A percentile compares a stretch with the other conserved stretches of the same genome.
These are phyloP conservation scores for Spodoptera exigua DNA, from an alignment of 2,888 invertebrate species.

Conservation along the genomic window DNA sequence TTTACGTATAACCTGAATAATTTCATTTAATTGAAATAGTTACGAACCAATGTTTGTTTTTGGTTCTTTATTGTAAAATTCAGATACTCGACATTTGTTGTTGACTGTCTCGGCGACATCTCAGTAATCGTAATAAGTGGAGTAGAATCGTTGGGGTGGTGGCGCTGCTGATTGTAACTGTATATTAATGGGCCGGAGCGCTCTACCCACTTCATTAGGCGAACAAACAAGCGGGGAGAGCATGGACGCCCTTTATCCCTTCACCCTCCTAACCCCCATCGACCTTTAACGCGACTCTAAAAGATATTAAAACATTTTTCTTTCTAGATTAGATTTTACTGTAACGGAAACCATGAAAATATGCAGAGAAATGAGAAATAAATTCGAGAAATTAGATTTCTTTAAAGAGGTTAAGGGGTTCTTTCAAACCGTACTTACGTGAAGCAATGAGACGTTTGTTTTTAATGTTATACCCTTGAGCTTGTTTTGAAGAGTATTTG, in stretches of 20 bases:
- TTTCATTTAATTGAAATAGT: slow-evolving; percentile 28
- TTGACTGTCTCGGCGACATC: slow-evolving; percentile 43
- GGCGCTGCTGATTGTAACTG: slow-evolving; percentile 73
- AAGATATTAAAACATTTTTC: slow-evolving; percentile 63
- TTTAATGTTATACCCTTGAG: slow-evolving; percentile 18
- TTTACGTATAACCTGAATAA: slow-evolving; percentile 25
- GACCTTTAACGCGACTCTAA: slow-evolving; percentile 56
- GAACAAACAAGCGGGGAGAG: slow-evolving; percentile 81
- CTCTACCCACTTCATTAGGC: slow-evolving; percentile 85
- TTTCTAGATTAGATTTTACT: slow-evolving; percentile 63
- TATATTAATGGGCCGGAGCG: slow-evolving; percentile 78
- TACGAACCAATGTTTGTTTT: slow-evolving; percentile 15
- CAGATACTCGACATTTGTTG: slow-evolving; percentile 42
- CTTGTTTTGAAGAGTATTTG: slow-evolving; percentile 7
- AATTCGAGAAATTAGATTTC: slow-evolving; percentile 58
- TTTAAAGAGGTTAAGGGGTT: slow-evolving; percentile 56
- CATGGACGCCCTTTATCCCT: slow-evolving; percentile 75
- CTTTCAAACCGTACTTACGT: slow-evolving; percentile 45
- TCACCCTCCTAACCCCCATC: slow-evolving; percentile 77
- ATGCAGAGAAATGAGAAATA: slow-evolving; percentile 59
- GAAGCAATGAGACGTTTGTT: slow-evolving; percentile 13
- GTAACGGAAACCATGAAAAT: slow-evolving; percentile 61
- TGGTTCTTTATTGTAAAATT: slow-evolving; percentile 23
- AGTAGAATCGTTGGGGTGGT: slow-evolving; percentile 63
- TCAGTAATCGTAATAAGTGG: slow-evolving; percentile 59